phyloP scores from a whole-genome alignment of 2,888 invertebrate genomes.

The Gasteruption jaculator region DNA sequence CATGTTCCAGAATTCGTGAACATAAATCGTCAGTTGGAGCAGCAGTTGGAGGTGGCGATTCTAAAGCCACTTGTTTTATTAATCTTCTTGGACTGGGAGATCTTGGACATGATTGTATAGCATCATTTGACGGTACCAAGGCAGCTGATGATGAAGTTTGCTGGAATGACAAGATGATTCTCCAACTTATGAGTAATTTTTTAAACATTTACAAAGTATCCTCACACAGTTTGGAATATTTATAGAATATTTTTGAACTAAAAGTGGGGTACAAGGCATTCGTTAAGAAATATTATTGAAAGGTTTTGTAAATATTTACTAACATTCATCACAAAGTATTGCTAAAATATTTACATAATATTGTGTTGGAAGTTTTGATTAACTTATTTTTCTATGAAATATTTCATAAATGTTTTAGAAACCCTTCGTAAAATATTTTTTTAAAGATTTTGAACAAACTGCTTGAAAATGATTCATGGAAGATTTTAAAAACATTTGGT shows the following conservation, averaged over 20 bases:
- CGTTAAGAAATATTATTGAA: constrained; percentile 6
- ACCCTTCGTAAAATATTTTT: no score
- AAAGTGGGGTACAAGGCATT: not conserved
- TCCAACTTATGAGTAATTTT: no score
- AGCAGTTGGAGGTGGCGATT: constrained; percentile 59
- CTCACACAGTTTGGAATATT: constrained; percentile 9
- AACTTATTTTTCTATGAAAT: no score
- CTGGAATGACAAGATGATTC: no score
- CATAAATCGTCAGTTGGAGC: constrained; percentile 36
- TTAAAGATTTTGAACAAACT: no score
- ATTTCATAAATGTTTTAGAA: no score
- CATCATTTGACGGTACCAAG: constrained; percentile 31
- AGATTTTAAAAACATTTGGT: no score
- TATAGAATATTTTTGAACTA: constrained; percentile 2
- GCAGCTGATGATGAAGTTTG: no score
- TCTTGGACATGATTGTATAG: constrained; percentile 46
- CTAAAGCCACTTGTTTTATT: constrained; percentile 68
- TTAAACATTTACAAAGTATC: constrained; percentile 3
- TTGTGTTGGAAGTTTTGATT: no score
- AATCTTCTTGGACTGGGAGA: constrained; percentile 63
- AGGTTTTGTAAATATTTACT: not conserved
- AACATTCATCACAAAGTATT: no score
- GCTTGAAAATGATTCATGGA: no score
- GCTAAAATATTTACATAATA: no score
- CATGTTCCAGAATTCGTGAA: constrained; percentile 34